Evolutionary conservation across 2,113 vertebrate species (phyloP), one percentile per base, ranked within the genome.

Genomic region (Typhlomys cinereus): DNA sequence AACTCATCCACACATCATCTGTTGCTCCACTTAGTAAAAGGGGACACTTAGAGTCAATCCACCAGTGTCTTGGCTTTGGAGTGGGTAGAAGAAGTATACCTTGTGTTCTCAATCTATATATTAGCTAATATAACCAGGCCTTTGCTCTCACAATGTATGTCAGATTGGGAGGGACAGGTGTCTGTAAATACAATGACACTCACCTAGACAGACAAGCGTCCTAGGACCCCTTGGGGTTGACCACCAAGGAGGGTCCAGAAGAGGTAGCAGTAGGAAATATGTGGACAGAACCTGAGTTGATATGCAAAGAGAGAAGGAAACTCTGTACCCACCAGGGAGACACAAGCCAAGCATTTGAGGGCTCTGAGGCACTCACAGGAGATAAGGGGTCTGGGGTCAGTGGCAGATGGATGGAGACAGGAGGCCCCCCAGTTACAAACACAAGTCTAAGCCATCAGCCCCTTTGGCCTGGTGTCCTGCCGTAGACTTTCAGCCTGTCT

Each of bases 401-500:
- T 50, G 20, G 52, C 27, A n/a, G 5, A 17, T 23, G 76, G 34
- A 29, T 4, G 39, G 23, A 92, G 34, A 62, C 7, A 82, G 1
- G 21, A 5, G 36, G 39, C 17, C 29, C 14, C 17, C 23, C 36
- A 0, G 2, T 13, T 21, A 3, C 7, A 5, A 2, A 7, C 2
- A 13, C 29, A 29, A 0, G 9, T 46, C 3, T 7, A 44, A 17
- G 59, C 8, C n/a, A 36, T n/a, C 10, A 7, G 25, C 20, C 0
- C 27, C 29, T 48, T 31, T 5, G 10, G 27, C 11, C 27, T 50
- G 46, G 14, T 59, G 18, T 3, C 7, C 4, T 17, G 4, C 59
- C 46, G 21, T 50, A 57, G 48, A 36, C 62, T 82, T 66, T 70
- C 59, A 31, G 0, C 44, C 5, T 7, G 8, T 48, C 39, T 54